These are phyloP conservation scores for Bembecia ichneumoniformis DNA, from an alignment of 2,888 invertebrate genomes.

Conservation along the genomic window DNA sequence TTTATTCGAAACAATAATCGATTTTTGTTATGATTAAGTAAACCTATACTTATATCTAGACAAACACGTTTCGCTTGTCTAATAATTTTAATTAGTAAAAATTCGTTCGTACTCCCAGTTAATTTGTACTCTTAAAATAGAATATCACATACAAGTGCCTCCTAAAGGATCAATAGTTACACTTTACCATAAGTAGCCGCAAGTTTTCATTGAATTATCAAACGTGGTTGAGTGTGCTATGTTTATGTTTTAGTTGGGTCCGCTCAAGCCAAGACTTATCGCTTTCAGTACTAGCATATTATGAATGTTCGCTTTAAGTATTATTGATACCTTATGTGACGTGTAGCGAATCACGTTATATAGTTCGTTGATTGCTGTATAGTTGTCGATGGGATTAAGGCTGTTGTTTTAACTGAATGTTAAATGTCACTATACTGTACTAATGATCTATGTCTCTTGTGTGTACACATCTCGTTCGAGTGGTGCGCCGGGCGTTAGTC, in stretches of 20 bases:
- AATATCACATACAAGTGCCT: neutral
- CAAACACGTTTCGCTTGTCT: conserved; percentile 45
- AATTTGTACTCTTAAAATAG: neutral
- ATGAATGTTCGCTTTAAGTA: conserved; percentile 37
- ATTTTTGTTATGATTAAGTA: conserved; percentile 35
- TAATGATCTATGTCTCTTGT: conserved; percentile 24
- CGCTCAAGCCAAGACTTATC: conserved; percentile 70
- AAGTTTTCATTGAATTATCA: conserved; percentile 15
- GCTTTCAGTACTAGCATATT: conserved; percentile 58
- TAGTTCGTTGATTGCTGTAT: conserved; percentile 52
- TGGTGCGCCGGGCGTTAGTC: conserved; percentile 67
- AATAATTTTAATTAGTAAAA: neutral
- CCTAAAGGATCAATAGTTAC: neutral
- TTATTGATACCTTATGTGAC: conserved; percentile 55
- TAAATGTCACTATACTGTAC: conserved; percentile 23
- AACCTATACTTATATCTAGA: conserved; percentile 20
- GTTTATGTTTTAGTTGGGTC: conserved; percentile 61
- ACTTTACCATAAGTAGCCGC: neutral
- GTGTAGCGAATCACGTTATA: conserved; percentile 54
- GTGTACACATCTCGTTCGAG: conserved; percentile 52
- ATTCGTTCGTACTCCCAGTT: neutral
- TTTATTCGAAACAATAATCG: conserved; percentile 43
- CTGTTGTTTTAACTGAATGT: conserved; percentile 58
- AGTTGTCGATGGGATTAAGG: conserved; percentile 54
- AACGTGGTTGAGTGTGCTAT: conserved; percentile 55